Percentiles rank a stretch among this genome's conserved stretches.
Conservation (phyloP, 2,797 vertebrate species). For the Ibycter americanus region DNA sequence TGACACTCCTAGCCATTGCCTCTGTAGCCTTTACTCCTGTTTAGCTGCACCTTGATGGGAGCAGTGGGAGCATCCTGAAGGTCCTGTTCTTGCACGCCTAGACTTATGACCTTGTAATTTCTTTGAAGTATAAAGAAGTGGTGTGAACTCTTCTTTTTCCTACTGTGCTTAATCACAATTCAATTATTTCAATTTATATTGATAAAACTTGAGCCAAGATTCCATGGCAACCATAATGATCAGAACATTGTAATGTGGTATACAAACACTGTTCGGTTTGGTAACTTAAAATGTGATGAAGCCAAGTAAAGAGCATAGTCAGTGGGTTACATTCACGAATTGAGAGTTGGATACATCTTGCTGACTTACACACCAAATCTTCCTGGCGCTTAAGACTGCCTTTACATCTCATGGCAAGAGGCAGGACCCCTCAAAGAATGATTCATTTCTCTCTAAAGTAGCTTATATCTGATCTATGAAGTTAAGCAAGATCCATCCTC, state of each 20-base stretch:
- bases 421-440: not conserved
- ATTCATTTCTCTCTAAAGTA: not conserved
- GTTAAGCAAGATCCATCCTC: not conserved
- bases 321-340: not conserved
- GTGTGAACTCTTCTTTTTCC: not conserved
- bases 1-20: too few species aligned
- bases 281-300: not conserved
- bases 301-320: not conserved
- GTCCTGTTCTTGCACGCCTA: not conserved
- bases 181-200: slow-evolving; percentile 35
- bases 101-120: not conserved
- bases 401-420: not conserved
- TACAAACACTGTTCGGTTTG: not conserved
- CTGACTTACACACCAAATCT: not conserved
- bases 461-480: not conserved
- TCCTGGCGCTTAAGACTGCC: not conserved
- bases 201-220: slow-evolving; percentile 37
- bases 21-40: not conserved
- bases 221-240: slow-evolving; percentile 40
- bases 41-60: not conserved
- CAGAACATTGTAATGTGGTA: not conserved
- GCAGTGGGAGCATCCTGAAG: not conserved
- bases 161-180: slow-evolving; percentile 10
- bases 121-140: not conserved
- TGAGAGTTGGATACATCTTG: not conserved